Base-by-base conservation (phyloP, 2,113 vertebrate genomes). In the Rana temporaria region DNA sequence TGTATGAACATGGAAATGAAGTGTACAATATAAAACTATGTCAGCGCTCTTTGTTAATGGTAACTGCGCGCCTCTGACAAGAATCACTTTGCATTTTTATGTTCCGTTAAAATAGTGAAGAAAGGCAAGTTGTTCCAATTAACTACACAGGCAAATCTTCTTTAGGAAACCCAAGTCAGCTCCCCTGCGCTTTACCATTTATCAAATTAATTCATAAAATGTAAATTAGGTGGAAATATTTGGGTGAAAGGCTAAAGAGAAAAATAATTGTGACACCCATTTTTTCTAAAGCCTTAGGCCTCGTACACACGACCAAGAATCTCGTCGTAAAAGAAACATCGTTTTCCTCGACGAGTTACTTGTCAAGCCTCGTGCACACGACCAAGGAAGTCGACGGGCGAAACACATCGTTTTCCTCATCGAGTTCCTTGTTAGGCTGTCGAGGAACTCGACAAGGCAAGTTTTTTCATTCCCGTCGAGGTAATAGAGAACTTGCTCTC, bases 81-180 rank as follows among this genome's bases (percentile, higher is more conserved):
- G 57, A 38, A 75, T 59, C 72, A 75, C 72, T 75, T 42, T 42
- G 56, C 56, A 75, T 75, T 75, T 59, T 75, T 75, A 38, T 60
- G 30, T 60, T 57, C 24, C 30, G 70, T 26, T 73, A 56, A 77
- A 48, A 16, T 34, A 62, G 32, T 76, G n/a, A 63, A 76, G 38
- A 62, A 78, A 38, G 26, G 34, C 16, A 65, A 59, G 78, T 38
- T 53, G 18, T 65, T 11, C 30, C 62, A 59, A 80, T 80, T 60
- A 80, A 69, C 66, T 62, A 32, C 55, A n/a, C 38, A 48, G 66
- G 38, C 65, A 80, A 80, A 80, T 70, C 64, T 68, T 26, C 59
- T 68, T 68, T 48, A 22, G 30, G 59, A 76, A 76, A 64, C 52
- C 52, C 69, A 30, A 71, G 70, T 64, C 59, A 64, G 59, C 63